These are phyloP conservation scores for Sebastes hubbsi DNA, from an alignment of 2,797 vertebrate species.

Conservation along the genomic window DNA sequence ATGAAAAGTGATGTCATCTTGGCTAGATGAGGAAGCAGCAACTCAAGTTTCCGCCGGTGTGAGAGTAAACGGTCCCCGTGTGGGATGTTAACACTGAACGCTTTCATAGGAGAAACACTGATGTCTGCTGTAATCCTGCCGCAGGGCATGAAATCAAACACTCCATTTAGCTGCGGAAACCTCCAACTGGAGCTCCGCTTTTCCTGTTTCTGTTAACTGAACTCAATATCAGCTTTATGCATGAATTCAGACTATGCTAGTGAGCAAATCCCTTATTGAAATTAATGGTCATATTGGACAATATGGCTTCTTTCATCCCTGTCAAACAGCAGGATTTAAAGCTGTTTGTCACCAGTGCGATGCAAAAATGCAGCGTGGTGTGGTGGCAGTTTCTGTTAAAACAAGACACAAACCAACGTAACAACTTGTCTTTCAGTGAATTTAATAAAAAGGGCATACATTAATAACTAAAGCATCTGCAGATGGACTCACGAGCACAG, in stretches of 20 bases:
- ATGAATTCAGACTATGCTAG: neutral
- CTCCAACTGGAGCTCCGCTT: neutral
- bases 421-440: too few relatives aligned
- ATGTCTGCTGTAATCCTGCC: slow-evolving; percentile 14
- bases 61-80: slow-evolving; percentile 1
- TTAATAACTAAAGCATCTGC: too few relatives aligned
- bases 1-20: slow-evolving; percentile 43
- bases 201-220: neutral
- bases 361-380: too few relatives aligned
- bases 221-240: neutral
- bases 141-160: slow-evolving; percentile 1
- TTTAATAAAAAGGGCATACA: too few relatives aligned
- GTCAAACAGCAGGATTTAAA: neutral
- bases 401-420: too few relatives aligned
- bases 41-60: slow-evolving; percentile 31
- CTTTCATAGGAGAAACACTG: slow-evolving; percentile 26
- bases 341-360: too few relatives aligned
- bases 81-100: slow-evolving; percentile 28
- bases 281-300: neutral
- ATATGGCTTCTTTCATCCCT: neutral
- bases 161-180: neutral
- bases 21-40: slow-evolving; percentile 15
- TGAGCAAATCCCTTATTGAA: neutral
- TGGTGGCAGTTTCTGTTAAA: too few relatives aligned
- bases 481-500: too few relatives aligned